Conservation (phyloP, 2,888 invertebrate genomes). For the Aphidius colemani region DNA sequence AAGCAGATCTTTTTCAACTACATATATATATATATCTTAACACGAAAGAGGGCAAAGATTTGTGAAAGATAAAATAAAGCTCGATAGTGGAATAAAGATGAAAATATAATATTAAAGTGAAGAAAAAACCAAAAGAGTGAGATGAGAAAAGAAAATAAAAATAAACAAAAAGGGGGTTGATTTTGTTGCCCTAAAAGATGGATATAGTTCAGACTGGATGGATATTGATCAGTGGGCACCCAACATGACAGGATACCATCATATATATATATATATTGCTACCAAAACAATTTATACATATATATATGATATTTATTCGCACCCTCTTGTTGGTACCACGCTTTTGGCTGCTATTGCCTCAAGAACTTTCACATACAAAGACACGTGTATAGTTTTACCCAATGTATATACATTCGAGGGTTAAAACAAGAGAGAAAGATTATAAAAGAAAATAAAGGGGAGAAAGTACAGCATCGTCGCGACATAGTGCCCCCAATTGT, state of each 20-base stretch:
- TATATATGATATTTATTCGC: constrained; percentile 26
- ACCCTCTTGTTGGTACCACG: constrained; percentile 1
- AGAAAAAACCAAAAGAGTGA: background rate
- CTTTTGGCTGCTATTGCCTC: constrained; percentile 17
- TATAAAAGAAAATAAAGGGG: background rate
- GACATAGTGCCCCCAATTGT: constrained; percentile 57
- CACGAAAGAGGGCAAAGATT: no score
- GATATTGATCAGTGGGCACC: constrained; percentile 53
- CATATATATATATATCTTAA: no score
- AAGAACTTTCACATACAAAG: background rate
- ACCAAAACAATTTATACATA: constrained; percentile 39
- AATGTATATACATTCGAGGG: constrained; percentile 6
- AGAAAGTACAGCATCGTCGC: constrained; percentile 39
- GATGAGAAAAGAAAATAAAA: background rate
- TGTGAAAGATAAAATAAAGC: no score
- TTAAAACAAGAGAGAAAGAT: background rate
- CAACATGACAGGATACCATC: constrained; percentile 52
- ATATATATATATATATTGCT: constrained; percentile 37
- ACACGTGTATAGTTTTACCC: constrained; percentile 12
- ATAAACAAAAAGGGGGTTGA: no score
- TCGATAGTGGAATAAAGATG: no score
- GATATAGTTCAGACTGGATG: constrained; percentile 38
- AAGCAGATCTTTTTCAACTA: no score
- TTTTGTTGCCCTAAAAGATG: constrained; percentile 33
- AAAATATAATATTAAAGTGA: background rate